These are phyloP conservation scores for Atherinosoma microstoma DNA, from an alignment of 2,797 vertebrate species.

Conservation along the genomic window DNA sequence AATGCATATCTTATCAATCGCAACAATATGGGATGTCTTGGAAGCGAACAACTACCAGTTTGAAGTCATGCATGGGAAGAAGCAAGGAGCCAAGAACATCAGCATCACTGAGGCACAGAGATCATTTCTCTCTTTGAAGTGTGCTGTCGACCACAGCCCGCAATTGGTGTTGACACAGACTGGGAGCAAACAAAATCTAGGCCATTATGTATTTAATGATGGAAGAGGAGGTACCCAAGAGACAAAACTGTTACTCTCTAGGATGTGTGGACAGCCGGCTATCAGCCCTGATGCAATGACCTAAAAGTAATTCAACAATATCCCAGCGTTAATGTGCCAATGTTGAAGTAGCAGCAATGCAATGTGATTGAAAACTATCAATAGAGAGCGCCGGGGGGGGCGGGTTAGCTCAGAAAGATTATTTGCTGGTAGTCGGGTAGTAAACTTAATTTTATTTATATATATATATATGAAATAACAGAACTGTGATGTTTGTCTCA, in stretches of 20 bases:
- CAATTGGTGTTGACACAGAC: conserved; percentile 68
- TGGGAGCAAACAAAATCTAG: conserved; percentile 69
- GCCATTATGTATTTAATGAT: conserved; percentile 74
- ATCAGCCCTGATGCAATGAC: conserved; percentile 33
- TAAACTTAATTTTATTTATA: too few species aligned
- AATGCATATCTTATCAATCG: conserved; percentile 54
- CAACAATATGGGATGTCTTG: conserved; percentile 52
- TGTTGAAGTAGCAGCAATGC: conserved; percentile 14
- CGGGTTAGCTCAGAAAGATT: too few species aligned
- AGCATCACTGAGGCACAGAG: conserved; percentile 52
- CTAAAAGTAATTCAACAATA: conserved; percentile 33
- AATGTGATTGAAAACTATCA: not conserved
- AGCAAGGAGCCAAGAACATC: conserved; percentile 48
- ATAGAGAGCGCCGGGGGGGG: too few species aligned
- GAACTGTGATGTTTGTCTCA: too few species aligned
- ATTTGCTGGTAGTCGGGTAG: too few species aligned
- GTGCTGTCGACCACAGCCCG: conserved; percentile 54
- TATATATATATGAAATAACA: too few species aligned
- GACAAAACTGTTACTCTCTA: conserved; percentile 37
- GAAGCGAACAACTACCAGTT: conserved; percentile 55
- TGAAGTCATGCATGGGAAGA: conserved; percentile 37
- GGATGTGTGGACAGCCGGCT: conserved; percentile 37
- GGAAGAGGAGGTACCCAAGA: conserved; percentile 47
- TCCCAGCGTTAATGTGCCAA: conserved; percentile 26
- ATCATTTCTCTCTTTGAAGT: conserved; percentile 73